Evolutionary conservation across 2,113 vertebrate species (phyloP).

Genomic region (Burhinus oedicnemus): DNA sequence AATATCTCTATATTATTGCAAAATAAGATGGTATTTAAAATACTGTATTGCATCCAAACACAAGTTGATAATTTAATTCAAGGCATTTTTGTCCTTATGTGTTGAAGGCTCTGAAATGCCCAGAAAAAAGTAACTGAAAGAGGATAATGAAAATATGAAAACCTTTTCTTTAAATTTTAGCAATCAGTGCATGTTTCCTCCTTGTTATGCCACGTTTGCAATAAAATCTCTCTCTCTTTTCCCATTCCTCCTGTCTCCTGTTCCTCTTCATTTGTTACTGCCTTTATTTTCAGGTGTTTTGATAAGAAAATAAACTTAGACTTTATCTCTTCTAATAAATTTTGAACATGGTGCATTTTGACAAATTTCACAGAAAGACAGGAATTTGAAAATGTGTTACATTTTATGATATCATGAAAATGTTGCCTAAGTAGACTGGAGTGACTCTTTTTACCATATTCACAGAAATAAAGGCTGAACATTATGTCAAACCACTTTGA

Average conservation of each 20-base stretch:
- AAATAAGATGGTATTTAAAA: background rate
- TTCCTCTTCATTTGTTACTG: background rate
- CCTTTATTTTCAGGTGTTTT: background rate
- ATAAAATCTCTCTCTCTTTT: background rate
- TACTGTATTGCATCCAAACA: background rate
- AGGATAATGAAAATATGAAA: background rate
- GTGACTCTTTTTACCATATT: background rate
- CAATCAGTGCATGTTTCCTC: background rate
- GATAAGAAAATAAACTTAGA: background rate
- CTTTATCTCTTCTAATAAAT: background rate
- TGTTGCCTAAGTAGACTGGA: background rate
- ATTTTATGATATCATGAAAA: background rate
- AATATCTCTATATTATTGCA: background rate
- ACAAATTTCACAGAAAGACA: background rate
- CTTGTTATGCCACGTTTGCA: background rate
- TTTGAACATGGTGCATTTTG: background rate
- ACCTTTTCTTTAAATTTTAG: background rate
- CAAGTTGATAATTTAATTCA: background rate
- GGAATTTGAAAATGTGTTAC: background rate
- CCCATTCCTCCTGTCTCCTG: fast-evolving
- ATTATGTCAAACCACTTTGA: background rate
- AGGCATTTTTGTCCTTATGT: background rate
- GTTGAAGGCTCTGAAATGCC: background rate
- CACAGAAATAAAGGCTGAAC: background rate
- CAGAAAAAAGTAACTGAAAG: background rate